Base-by-base conservation (phyloP, 2,797 vertebrate species). In the Hemitrygon akajei region DNA sequence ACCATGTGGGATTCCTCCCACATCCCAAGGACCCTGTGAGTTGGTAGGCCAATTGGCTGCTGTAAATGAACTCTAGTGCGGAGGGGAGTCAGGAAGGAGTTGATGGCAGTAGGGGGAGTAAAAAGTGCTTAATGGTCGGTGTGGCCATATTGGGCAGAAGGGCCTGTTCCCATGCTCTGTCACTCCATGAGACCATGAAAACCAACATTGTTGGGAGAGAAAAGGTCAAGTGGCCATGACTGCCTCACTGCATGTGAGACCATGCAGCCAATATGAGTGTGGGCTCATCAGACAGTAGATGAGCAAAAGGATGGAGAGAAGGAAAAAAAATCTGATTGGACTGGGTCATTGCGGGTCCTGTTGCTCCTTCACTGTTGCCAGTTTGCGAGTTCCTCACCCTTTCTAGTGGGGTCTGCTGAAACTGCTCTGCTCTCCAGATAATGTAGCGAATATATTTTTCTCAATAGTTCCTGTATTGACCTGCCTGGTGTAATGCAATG, bases 341-440 rank as follows among this genome's bases (percentile, higher is more conserved):
- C 7, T 11, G 60, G 60, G 34, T 22, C 60, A 14, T 63, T 66
- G n/a, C n/a, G 58, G 11, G 5, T n/a, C 30, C n/a, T 18, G 7
- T 89, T 69, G n/a, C 16, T 10, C 58, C 60, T 69, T 9, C 9
- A 30, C 86, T n/a, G 11, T 11, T 60, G 37, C 56, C 11, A 60
- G 37, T 16, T 47, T 11, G 60, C 37, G 63, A 37, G 58, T 14
- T 58, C 82, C 25, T 86, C 25, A 60, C 30, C 12, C 0, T 34
- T 66, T 16, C 3, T 25, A 3, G 60, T 69, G 20, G 60, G 37
- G 18, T 37, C 63, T 37, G 60, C 63, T 9, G 1, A 37, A 89
- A 89, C 63, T 89, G 86, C 86, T 89, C 86, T 89, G 86, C 86
- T 89, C 86, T 89, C 63, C 14, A 69, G 86, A 89, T 69, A 30